Conservation (phyloP, 2,888 invertebrate species). For the Charanyca ferruginea region DNA sequence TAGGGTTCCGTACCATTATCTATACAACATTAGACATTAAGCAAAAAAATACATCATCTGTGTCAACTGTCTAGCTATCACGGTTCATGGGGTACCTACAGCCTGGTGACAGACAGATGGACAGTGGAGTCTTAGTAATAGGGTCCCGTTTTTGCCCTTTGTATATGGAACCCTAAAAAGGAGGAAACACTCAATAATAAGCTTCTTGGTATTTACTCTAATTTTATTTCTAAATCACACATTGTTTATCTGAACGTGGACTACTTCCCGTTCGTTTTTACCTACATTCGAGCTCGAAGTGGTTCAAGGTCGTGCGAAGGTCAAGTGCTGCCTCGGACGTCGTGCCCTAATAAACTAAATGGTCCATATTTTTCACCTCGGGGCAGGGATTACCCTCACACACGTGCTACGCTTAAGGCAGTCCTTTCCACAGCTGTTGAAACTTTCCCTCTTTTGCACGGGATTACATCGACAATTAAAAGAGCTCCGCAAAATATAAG, state of each 20-base stretch:
- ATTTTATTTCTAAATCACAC: not conserved
- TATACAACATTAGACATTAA: no score
- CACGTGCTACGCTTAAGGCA: not conserved
- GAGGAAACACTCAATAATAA: not conserved
- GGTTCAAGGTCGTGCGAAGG: conserved; percentile 52
- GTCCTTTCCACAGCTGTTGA: not conserved
- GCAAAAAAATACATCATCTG: no score
- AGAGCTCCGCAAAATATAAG: not conserved
- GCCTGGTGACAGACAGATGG: no score
- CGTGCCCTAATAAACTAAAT: conserved; percentile 47
- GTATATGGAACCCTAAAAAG: no score
- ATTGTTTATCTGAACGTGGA: not conserved
- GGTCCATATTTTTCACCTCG: conserved; percentile 13
- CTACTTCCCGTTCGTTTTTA: conserved; percentile 28
- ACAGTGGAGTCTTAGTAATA: no score
- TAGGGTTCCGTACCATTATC: no score
- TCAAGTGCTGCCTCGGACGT: conserved; percentile 33
- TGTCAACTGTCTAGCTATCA: no score
- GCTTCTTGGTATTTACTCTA: not conserved
- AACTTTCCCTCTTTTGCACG: conserved; percentile 1
- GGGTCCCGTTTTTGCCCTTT: no score
- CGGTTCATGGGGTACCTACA: no score
- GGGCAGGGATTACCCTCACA: conserved; percentile 16
- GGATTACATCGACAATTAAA: conserved; percentile 1
- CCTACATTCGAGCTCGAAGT: conserved; percentile 16